A percentile compares a stretch with the other conserved stretches of the same genome.
Conservation (phyloP, 2,888 invertebrate genomes). For the Nemotelus nigrinus region DNA sequence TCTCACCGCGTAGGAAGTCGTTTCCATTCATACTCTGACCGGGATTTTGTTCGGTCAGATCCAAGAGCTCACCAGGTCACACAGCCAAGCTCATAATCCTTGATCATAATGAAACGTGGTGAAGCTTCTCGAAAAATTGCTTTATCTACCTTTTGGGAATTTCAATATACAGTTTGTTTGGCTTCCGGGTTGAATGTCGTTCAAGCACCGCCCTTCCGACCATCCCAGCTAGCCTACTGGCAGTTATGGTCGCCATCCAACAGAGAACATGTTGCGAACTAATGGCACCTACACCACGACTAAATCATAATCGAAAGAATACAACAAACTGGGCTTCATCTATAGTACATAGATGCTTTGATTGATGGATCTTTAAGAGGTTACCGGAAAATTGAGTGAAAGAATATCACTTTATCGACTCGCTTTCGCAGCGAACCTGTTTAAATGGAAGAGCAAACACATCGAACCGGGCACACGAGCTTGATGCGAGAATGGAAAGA, state of each 20-base stretch:
- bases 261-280: background rate
- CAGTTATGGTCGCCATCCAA: background rate
- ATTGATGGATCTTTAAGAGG: slow-evolving; percentile 41
- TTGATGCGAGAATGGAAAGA: background rate
- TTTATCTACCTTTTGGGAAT: background rate
- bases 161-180: background rate
- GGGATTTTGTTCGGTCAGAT: background rate
- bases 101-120: background rate
- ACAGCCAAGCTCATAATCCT: slow-evolving; percentile 20
- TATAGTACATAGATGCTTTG: slow-evolving; percentile 10
- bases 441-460: background rate
- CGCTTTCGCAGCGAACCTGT: slow-evolving; percentile 8
- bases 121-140: slow-evolving; percentile 6
- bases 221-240: too few species aligned
- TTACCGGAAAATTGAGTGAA: slow-evolving; percentile 32
- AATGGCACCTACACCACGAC: background rate
- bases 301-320: slow-evolving; percentile 13
- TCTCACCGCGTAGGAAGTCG: slow-evolving; percentile 27
- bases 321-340: background rate
- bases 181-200: too few species aligned
- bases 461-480: background rate
- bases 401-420: slow-evolving; percentile 24
- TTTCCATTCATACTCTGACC: slow-evolving; percentile 16
- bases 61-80: background rate
- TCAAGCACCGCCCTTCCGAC: too few species aligned